Percentiles rank a stretch among this genome's conserved stretches.
Conservation (phyloP, 1,140 invertebrate genomes). For the Megalopta genalis region DNA sequence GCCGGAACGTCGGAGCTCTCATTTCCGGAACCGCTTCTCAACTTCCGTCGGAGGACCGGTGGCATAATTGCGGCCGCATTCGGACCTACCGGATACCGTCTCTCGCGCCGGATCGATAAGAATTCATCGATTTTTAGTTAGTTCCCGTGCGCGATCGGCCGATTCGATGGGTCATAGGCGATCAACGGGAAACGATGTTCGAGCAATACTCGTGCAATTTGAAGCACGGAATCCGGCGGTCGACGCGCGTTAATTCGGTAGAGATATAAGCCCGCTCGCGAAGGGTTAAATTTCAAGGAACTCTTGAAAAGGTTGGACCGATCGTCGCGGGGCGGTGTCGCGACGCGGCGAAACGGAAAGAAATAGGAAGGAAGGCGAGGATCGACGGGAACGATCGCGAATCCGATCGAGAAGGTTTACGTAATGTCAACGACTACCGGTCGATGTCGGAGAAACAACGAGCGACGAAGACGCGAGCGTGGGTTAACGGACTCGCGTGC, state of each 20-base stretch:
- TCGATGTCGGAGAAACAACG: not conserved
- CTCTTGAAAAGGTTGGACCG: no score
- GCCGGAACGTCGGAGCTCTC: slow-evolving; percentile 70
- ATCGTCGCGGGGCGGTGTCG: no score
- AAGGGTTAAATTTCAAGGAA: no score
- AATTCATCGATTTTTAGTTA: not conserved
- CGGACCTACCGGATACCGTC: slow-evolving; percentile 17
- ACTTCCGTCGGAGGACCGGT: slow-evolving; percentile 72
- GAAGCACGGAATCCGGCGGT: no score
- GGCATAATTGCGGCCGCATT: slow-evolving; percentile 59
- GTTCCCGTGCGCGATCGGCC: not conserved
- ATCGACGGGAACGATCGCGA: not conserved
- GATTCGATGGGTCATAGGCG: not conserved
- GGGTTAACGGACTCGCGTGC: slow-evolving; percentile 13
- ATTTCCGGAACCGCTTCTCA: slow-evolving; percentile 77
- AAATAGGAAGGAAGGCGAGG: not conserved
- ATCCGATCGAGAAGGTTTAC: not conserved
- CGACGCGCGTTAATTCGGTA: no score
- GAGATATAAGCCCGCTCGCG: no score
- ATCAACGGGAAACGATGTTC: no score
- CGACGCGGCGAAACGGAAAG: not conserved
- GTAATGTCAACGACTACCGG: slow-evolving; percentile 14
- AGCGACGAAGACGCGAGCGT: not conserved
- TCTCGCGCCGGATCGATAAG: slow-evolving; percentile 26
- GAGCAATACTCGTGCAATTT: no score